A percentile compares a stretch with the other conserved stretches of the same genome.
Evolutionary conservation across 2,888 invertebrate species (phyloP).

Genomic region (Omphaloscelis lunosa): DNA sequence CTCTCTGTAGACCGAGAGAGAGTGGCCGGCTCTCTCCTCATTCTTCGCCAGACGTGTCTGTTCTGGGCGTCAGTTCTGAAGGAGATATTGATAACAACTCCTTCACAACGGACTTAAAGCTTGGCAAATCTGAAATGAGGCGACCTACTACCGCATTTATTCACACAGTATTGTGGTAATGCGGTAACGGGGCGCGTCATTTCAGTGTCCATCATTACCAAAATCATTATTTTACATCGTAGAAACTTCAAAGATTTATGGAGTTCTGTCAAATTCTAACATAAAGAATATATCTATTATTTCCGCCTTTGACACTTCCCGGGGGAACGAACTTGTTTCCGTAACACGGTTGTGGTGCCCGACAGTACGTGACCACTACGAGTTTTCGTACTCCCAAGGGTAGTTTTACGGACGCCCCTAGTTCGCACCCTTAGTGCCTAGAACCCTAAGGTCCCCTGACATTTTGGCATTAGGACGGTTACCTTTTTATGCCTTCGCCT

Average conservation of each 20-base stretch:
- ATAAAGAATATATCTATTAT: background rate
- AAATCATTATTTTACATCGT: background rate
- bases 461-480: background rate
- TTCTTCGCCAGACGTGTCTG: background rate
- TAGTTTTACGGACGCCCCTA: background rate
- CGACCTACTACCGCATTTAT: too few relatives aligned
- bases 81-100: background rate
- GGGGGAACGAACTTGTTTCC: too few relatives aligned
- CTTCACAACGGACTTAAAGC: too few relatives aligned
- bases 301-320: too few relatives aligned
- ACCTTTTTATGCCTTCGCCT: too few relatives aligned
- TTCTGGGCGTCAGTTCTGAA: background rate
- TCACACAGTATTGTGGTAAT: too few relatives aligned
- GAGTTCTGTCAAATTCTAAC: background rate
- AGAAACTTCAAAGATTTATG: background rate
- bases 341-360: too few relatives aligned
- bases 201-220: background rate
- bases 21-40: background rate
- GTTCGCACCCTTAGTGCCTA: background rate
- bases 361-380: slow-evolving; percentile 25
- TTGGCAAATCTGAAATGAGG: too few relatives aligned
- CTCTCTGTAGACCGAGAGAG: too few relatives aligned
- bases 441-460: background rate
- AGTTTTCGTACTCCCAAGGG: background rate
- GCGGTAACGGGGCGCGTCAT: too few relatives aligned